A percentile compares a stretch with the other conserved stretches of the same genome.
Conservation (phyloP, 2,888 invertebrate species). For the Strigamia maritima region DNA sequence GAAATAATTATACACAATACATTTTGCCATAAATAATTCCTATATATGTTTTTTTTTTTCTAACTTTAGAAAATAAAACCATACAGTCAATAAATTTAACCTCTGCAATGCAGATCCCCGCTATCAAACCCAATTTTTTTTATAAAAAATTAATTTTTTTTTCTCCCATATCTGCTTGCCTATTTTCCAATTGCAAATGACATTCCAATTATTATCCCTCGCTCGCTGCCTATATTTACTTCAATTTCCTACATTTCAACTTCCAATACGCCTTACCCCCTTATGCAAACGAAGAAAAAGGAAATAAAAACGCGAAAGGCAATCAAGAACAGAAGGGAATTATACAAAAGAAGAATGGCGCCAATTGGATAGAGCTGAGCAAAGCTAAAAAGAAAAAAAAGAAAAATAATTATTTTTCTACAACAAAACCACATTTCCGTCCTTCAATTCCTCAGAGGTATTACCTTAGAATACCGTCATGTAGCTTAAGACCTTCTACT, state of each 20-base stretch:
- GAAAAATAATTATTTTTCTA: constrained; percentile 26
- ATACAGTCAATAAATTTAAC: not conserved
- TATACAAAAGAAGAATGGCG: constrained; percentile 27
- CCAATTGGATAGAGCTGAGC: constrained; percentile 12
- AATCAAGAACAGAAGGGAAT: constrained; percentile 21
- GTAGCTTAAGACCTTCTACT: constrained; percentile 18
- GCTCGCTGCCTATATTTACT: constrained; percentile 24
- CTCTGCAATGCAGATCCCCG: constrained; percentile 4
- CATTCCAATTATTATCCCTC: constrained; percentile 21
- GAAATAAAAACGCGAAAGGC: constrained; percentile 27
- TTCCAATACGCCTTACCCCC: constrained; percentile 23
- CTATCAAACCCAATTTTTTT: not conserved
- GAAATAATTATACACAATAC: not conserved
- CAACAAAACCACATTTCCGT: constrained; percentile 24
- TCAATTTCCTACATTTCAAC: constrained; percentile 28
- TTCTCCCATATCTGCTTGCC: not conserved
- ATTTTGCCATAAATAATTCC: not conserved
- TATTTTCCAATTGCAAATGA: constrained; percentile 17
- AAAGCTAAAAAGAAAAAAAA: not conserved
- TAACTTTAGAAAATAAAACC: not conserved
- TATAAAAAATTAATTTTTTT: not conserved
- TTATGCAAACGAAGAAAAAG: constrained; percentile 25
- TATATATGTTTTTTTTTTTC: not conserved
- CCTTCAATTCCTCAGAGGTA: constrained; percentile 16
- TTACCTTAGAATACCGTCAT: constrained; percentile 15